These are phyloP conservation scores for Pao palembangensis DNA, from an alignment of 2,113 vertebrate genomes.

Conservation along the genomic window DNA sequence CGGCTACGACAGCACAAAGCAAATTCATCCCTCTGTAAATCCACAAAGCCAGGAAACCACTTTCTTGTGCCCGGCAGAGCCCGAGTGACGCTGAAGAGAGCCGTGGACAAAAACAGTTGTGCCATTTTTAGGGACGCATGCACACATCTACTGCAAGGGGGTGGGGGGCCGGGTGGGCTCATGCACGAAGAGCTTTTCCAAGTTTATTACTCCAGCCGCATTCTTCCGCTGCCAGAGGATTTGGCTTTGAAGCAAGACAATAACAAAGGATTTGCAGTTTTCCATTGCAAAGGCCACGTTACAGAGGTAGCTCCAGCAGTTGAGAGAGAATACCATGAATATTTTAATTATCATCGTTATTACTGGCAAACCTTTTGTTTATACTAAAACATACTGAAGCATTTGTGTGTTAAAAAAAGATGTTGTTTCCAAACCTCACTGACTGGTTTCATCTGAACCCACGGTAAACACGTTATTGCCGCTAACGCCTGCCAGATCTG, in stretches of 20 bases:
- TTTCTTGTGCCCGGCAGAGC: constrained; percentile 19
- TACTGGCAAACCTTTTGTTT: too few relatives aligned
- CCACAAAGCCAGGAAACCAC: constrained; percentile 22
- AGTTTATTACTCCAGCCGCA: constrained; percentile 34
- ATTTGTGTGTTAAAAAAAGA: too few relatives aligned
- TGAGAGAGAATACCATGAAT: constrained; percentile 3
- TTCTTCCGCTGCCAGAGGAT: constrained; percentile 36
- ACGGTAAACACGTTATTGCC: too few relatives aligned
- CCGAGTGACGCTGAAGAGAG: constrained; percentile 12
- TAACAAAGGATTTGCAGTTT: constrained; percentile 40
- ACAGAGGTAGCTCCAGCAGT: constrained; percentile 20
- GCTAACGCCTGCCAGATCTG: too few relatives aligned
- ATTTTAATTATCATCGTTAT: too few relatives aligned
- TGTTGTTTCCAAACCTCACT: too few relatives aligned
- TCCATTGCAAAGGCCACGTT: constrained; percentile 36
- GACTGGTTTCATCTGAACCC: too few relatives aligned
- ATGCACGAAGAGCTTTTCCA: constrained; percentile 14
- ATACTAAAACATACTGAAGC: too few relatives aligned
- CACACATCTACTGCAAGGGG: constrained; percentile 19
- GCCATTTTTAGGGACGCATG: constrained; percentile 10
- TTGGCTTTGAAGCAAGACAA: constrained; percentile 47
- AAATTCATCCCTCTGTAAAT: constrained; percentile 18
- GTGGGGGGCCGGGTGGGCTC: constrained; percentile 9
- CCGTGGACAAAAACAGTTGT: constrained; percentile 18
- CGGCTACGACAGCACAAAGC: constrained; percentile 13